Evolutionary conservation across 2,888 invertebrate genomes (phyloP).

Genomic region (Eretmocerus hayati): DNA sequence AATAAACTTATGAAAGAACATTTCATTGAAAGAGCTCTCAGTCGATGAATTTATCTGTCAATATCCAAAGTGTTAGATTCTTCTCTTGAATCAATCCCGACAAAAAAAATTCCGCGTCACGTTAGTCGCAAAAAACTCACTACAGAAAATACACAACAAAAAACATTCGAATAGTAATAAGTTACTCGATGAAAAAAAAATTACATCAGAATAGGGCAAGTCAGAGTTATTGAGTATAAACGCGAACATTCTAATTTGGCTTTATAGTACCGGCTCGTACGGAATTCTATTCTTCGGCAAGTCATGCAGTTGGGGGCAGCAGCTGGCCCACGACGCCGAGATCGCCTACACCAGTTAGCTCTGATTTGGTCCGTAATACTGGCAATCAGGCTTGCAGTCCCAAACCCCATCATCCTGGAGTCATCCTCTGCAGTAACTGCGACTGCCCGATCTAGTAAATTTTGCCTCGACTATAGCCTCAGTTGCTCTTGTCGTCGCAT

Average conservation of each 20-base stretch:
- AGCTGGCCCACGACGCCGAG: conserved; percentile 56
- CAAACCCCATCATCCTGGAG: conserved; percentile 9
- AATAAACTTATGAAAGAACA: too few relatives aligned
- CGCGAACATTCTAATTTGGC: not conserved
- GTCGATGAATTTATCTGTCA: too few relatives aligned
- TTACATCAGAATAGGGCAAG: too few relatives aligned
- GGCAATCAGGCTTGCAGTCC: not conserved
- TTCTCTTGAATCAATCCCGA: too few relatives aligned
- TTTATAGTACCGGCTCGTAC: conserved; percentile 41
- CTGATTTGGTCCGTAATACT: conserved; percentile 38
- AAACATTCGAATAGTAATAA: not conserved
- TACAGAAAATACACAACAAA: not conserved
- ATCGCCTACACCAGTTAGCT: conserved; percentile 51
- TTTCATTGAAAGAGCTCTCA: too few relatives aligned
- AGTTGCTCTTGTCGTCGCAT: too few relatives aligned
- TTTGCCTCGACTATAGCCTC: too few relatives aligned
- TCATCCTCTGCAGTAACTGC: conserved; percentile 72
- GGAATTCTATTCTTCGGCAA: conserved; percentile 68
- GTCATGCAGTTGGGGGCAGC: conserved; percentile 66
- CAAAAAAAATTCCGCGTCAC: not conserved
- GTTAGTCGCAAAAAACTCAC: not conserved
- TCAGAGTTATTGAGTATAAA: too few relatives aligned
- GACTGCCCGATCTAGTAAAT: conserved; percentile 77
- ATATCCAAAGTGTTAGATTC: too few relatives aligned
- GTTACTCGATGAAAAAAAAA: not conserved